Percentiles rank a stretch among this genome's conserved stretches.
Conservation (phyloP, 2,888 invertebrate species). For the Bimastos eiseni region DNA sequence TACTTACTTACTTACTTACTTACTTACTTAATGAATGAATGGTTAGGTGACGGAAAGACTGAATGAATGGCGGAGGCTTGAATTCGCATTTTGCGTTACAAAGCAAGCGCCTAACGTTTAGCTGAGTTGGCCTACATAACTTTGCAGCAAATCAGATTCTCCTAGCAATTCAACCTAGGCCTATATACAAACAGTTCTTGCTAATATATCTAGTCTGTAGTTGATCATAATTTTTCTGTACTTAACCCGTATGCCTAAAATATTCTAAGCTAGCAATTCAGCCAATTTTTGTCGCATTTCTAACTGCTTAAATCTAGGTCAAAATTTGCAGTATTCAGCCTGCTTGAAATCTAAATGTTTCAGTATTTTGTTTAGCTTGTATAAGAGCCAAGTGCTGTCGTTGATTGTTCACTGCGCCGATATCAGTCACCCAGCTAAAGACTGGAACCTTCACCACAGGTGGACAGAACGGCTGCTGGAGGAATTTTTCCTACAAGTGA, state of each 20-base stretch:
- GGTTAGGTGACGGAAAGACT: no score
- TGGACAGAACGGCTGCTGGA: constrained; percentile 89
- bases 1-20: no score
- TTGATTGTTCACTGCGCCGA: constrained; percentile 92
- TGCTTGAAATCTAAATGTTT: no score
- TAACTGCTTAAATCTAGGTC: no score
- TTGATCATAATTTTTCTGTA: no score
- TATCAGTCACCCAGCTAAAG: constrained; percentile 90
- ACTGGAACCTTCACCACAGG: constrained; percentile 72
- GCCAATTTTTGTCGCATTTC: neutral
- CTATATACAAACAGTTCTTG: neutral
- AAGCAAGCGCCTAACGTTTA: neutral
- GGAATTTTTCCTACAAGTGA: constrained; percentile 82
- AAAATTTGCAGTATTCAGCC: neutral
- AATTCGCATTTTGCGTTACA: neutral
- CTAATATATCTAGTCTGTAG: no score
- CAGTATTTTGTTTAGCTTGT: no score
- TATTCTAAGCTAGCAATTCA: neutral
- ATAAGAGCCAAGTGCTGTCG: constrained; percentile 88
- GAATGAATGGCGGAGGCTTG: neutral
- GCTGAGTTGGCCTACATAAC: neutral
- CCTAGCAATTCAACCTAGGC: neutral
- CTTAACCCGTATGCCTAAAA: no score
- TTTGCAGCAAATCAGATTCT: neutral
- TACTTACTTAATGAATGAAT: no score